Conservation (phyloP, 2,797 vertebrate genomes). For the Peromyscus melanophrys region DNA sequence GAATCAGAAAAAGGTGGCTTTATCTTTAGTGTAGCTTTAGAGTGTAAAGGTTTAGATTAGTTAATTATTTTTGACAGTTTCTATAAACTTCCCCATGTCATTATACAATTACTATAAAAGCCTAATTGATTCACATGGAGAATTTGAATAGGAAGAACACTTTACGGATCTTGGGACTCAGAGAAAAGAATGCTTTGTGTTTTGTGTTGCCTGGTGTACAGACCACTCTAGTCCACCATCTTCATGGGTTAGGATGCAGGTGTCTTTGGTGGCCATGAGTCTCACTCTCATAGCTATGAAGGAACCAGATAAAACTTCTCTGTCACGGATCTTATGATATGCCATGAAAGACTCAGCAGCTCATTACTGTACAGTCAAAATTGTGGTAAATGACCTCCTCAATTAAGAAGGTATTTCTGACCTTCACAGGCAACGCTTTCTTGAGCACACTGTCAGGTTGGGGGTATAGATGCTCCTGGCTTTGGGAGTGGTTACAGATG, state of each 20-base stretch:
- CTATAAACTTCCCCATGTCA: neutral
- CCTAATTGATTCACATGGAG: neutral
- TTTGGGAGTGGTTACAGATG: neutral
- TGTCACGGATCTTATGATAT: neutral
- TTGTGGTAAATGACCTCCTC: neutral
- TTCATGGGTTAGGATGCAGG: neutral
- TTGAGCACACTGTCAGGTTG: neutral
- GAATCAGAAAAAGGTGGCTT: neutral
- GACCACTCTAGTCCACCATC: neutral
- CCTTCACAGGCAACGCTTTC: neutral
- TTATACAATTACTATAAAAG: neutral
- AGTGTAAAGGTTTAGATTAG: neutral
- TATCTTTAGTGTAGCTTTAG: neutral
- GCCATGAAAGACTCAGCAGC: neutral
- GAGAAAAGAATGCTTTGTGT: neutral
- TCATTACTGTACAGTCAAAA: accelerated
- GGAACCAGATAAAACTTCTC: neutral
- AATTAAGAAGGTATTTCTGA: neutral
- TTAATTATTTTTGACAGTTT: neutral
- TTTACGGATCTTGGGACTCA: neutral
- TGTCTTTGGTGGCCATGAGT: neutral
- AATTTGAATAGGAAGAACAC: neutral
- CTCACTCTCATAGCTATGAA: neutral
- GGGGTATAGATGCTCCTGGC: neutral
- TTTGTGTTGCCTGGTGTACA: neutral